Percentiles rank a stretch among this genome's conserved stretches.
Conservation (phyloP, 2,797 vertebrate genomes). For the Characodon lateralis region DNA sequence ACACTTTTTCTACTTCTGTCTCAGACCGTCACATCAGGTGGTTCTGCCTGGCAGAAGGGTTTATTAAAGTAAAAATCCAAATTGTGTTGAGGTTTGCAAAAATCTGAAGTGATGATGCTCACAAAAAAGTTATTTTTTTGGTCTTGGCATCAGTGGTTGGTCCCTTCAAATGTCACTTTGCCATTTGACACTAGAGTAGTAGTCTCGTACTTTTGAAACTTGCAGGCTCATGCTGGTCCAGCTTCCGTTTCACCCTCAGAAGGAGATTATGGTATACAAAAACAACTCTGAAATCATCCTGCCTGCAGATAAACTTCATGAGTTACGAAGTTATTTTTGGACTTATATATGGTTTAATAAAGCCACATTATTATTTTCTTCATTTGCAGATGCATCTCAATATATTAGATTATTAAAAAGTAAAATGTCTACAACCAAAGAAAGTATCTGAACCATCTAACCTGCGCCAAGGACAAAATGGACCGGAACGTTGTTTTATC, state of each 20-base stretch:
- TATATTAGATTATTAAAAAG: no score
- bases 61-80: slow-evolving; percentile 67
- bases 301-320: background rate
- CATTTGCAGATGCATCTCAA: no score
- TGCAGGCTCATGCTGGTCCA: slow-evolving; percentile 18
- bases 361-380: no score
- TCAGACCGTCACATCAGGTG: slow-evolving; percentile 58
- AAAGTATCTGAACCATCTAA: no score
- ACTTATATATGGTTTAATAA: no score
- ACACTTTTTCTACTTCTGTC: slow-evolving; percentile 50
- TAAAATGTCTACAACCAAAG: no score
- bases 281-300: background rate
- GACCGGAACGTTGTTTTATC: no score
- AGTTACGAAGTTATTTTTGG: background rate
- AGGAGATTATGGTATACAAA: background rate
- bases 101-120: slow-evolving; percentile 65
- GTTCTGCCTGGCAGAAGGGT: slow-evolving; percentile 56
- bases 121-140: slow-evolving; percentile 61
- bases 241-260: slow-evolving; percentile 6
- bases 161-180: slow-evolving; percentile 51
- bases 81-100: slow-evolving; percentile 55
- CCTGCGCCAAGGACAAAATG: no score
- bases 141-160: slow-evolving; percentile 37
- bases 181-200: slow-evolving; percentile 37
- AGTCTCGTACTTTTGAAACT: slow-evolving; percentile 32